Conservation (phyloP, 2,888 invertebrate genomes). For the Tribolium freemani region DNA sequence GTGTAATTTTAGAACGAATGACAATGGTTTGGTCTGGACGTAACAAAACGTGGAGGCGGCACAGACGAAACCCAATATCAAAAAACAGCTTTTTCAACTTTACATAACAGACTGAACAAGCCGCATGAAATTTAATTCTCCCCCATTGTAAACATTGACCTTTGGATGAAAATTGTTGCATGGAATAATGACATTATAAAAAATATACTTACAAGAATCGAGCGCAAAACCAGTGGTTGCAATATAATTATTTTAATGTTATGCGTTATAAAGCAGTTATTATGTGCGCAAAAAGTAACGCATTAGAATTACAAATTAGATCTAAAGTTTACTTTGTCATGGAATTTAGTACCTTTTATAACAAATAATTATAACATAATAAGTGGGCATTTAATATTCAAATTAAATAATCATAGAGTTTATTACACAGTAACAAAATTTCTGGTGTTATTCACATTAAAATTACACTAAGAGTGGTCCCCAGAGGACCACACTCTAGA, state of each 20-base stretch:
- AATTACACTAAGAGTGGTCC: too few species aligned
- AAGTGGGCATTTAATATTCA: neutral
- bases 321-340: neutral
- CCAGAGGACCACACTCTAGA: too few species aligned
- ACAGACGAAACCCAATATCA: slow-evolving; percentile 1
- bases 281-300: neutral
- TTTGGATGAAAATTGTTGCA: neutral
- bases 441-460: too few species aligned
- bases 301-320: neutral
- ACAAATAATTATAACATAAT: neutral
- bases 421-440: too few species aligned
- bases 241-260: neutral
- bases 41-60: neutral
- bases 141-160: neutral
- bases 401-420: too few species aligned
- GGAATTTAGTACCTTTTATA: neutral
- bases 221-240: neutral
- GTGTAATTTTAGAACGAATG: slow-evolving; percentile 23
- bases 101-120: neutral
- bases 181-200: neutral
- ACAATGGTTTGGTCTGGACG: slow-evolving; percentile 4
- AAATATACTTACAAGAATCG: neutral
- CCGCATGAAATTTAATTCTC: neutral
- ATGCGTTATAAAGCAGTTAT: neutral
- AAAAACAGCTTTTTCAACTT: slow-evolving; percentile 4